A percentile compares a stretch with the other conserved stretches of the same genome.
Evolutionary conservation across 2,888 invertebrate genomes (phyloP).

Genomic region (Euclidia mi): DNA sequence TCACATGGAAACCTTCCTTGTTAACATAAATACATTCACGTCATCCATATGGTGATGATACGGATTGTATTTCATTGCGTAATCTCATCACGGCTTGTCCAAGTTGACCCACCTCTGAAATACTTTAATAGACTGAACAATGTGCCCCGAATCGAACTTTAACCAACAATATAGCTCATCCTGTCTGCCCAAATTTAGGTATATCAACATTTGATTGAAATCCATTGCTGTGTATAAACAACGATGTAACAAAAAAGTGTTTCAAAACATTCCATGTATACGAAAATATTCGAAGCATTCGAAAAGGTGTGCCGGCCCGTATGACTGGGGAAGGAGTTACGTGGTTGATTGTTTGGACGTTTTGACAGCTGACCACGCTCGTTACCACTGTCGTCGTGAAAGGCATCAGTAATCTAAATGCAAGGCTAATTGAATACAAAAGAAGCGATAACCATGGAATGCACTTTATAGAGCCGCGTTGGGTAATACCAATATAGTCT

Average conservation of each 20-base stretch:
- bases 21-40: constrained; percentile 69
- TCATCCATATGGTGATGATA: constrained; percentile 70
- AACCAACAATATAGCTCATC: constrained; percentile 54
- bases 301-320: constrained; percentile 39
- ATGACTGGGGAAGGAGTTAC: constrained; percentile 53
- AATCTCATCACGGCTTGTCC: constrained; percentile 82
- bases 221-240: constrained; percentile 54
- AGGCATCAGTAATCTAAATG: constrained; percentile 87
- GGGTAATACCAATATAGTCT: constrained; percentile 67
- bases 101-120: constrained; percentile 84
- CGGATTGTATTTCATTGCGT: constrained; percentile 73
- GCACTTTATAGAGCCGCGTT: constrained; percentile 79
- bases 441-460: constrained; percentile 85
- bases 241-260: not conserved
- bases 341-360: constrained; percentile 88
- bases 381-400: constrained; percentile 89
- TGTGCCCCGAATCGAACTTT: constrained; percentile 74
- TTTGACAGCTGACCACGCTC: constrained; percentile 89
- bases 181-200: constrained; percentile 46
- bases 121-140: constrained; percentile 87
- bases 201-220: not conserved
- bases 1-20: constrained; percentile 60
- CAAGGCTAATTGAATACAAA: constrained; percentile 90
- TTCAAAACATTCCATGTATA: constrained; percentile 42
- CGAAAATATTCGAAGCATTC: constrained; percentile 29